These are phyloP conservation scores for Drosophila parthenogenetica DNA, from an alignment of 2,888 invertebrate species.

Conservation along the genomic window DNA sequence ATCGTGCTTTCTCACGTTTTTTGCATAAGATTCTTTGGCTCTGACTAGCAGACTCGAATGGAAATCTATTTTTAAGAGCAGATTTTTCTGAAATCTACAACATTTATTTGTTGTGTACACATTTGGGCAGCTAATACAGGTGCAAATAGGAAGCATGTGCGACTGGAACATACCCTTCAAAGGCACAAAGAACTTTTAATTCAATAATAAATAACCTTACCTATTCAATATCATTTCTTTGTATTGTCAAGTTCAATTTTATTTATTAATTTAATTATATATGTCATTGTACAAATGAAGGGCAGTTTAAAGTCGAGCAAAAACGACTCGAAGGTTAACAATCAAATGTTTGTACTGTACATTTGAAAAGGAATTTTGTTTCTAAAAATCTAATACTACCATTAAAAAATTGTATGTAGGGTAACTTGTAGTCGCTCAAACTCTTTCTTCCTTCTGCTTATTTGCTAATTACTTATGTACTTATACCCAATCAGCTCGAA, in stretches of 20 bases:
- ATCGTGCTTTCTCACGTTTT: constrained; percentile 72
- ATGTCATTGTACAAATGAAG: constrained; percentile 3
- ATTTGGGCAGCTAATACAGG: constrained; percentile 59
- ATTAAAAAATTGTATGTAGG: background rate
- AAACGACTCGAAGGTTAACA: background rate
- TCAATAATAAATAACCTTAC: background rate
- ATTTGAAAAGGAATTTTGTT: no score
- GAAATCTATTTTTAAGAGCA: constrained; percentile 65
- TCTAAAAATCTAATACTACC: no score
- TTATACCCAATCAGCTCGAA: constrained; percentile 26
- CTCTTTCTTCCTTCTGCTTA: background rate
- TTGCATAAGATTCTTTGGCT: constrained; percentile 68
- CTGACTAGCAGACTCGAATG: constrained; percentile 66
- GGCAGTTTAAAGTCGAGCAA: background rate
- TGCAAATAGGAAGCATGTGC: constrained; percentile 29
- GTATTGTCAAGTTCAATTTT: background rate
- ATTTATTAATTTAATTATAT: background rate
- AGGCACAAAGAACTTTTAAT: background rate
- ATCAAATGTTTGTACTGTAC: background rate
- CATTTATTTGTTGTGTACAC: constrained; percentile 29
- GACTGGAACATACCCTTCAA: constrained; percentile 38
- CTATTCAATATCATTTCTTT: constrained; percentile 3
- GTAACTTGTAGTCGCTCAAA: background rate
- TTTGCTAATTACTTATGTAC: constrained; percentile 8
- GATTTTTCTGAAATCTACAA: constrained; percentile 17